A percentile compares a stretch with the other conserved stretches of the same genome.
These are phyloP conservation scores for Ethmia dodecea DNA, from an alignment of 2,888 invertebrate species.

Conservation along the genomic window DNA sequence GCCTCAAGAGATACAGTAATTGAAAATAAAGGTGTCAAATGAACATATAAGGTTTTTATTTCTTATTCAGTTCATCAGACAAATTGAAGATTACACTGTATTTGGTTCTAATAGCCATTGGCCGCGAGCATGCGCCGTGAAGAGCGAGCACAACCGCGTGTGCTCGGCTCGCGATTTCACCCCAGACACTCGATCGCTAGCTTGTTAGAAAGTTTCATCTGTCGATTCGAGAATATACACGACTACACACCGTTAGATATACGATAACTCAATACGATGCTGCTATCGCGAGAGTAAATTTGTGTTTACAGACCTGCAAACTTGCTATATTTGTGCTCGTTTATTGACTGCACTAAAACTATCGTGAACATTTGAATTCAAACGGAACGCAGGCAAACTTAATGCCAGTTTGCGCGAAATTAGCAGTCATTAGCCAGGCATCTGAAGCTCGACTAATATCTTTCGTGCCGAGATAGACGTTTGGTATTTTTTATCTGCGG, in stretches of 20 bases:
- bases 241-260: slow-evolving; percentile 33
- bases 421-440: slow-evolving; percentile 14
- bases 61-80: no score
- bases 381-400: background rate
- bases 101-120: background rate
- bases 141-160: slow-evolving; percentile 2
- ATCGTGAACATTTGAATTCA: no score
- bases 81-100: no score
- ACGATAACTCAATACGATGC: slow-evolving; percentile 16
- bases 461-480: slow-evolving; percentile 20
- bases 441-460: slow-evolving; percentile 11
- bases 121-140: background rate
- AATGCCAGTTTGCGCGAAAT: slow-evolving; percentile 10
- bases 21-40: no score
- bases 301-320: no score
- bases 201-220: slow-evolving; percentile 62
- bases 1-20: no score
- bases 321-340: no score
- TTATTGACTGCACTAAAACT: no score
- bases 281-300: no score
- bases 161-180: slow-evolving; percentile 50
- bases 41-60: no score
- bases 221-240: slow-evolving; percentile 48
- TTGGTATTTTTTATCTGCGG: slow-evolving; percentile 35
- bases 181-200: slow-evolving; percentile 53